phyloP scores from a whole-genome alignment of 1,140 invertebrate species.

The Bombus fervidus region DNA sequence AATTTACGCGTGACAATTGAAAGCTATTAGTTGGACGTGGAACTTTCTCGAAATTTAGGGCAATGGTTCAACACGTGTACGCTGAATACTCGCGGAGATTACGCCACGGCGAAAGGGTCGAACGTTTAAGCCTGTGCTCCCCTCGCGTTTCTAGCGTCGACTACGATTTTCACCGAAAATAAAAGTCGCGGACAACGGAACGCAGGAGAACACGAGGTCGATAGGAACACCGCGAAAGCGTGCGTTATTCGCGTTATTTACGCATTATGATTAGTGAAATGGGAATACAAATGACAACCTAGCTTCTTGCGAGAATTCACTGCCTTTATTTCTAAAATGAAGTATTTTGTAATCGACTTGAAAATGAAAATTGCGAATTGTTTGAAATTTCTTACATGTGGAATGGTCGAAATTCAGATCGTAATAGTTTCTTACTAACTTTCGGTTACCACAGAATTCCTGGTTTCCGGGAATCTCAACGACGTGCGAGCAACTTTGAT shows the following conservation, averaged over 20 bases:
- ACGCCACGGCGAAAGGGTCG: constrained; percentile 10
- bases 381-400: neutral
- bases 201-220: neutral
- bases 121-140: neutral
- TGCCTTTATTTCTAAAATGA: neutral
- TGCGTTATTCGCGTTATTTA: constrained; percentile 24
- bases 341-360: neutral
- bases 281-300: constrained; percentile 70
- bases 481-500: neutral
- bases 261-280: constrained; percentile 66
- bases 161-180: neutral
- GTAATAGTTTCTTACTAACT: neutral
- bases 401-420: neutral
- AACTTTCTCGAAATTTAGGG: neutral
- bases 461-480: neutral
- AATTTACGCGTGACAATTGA: too few relatives aligned
- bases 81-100: neutral
- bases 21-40: too few relatives aligned
- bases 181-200: neutral
- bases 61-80: neutral
- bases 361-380: neutral
- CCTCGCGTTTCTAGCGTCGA: constrained; percentile 20
- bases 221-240: too few relatives aligned
- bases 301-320: neutral
- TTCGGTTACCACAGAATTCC: neutral